Evolutionary conservation across 2,888 invertebrate genomes (phyloP).

Genomic region (Acronicta psi): DNA sequence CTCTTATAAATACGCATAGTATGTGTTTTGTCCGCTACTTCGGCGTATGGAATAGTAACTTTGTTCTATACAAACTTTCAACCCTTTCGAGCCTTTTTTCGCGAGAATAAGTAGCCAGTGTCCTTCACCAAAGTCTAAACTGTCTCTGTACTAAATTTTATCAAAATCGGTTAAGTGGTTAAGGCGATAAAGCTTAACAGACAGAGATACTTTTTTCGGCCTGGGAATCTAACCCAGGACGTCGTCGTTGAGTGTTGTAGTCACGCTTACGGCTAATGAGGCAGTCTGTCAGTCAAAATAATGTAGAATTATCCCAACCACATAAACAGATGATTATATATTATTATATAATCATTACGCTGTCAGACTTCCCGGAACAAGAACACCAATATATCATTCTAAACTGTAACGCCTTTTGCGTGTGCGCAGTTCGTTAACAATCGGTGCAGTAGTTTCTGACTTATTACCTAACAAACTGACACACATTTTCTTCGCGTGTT

Average conservation of each 20-base stretch:
- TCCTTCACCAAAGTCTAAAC: no score
- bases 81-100: no score
- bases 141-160: no score
- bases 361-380: conserved; percentile 12
- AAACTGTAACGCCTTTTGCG: conserved; percentile 29
- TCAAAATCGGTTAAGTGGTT: no score
- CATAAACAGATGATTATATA: not conserved
- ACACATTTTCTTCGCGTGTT: conserved; percentile 12
- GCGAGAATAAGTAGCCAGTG: no score
- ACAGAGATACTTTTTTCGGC: no score
- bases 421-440: conserved; percentile 24
- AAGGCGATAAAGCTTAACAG: no score
- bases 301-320: not conserved
- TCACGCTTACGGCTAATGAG: no score
- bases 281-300: not conserved
- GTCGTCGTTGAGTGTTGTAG: no score
- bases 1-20: not conserved
- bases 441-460: conserved; percentile 13
- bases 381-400: conserved; percentile 14
- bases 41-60: no score
- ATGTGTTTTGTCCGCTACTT: not conserved
- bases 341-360: not conserved
- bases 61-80: no score
- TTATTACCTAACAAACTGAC: conserved; percentile 12
- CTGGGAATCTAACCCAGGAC: no score